These are phyloP conservation scores for Drosophila bipectinata DNA, from an alignment of 1,140 invertebrate species.

Conservation along the genomic window DNA sequence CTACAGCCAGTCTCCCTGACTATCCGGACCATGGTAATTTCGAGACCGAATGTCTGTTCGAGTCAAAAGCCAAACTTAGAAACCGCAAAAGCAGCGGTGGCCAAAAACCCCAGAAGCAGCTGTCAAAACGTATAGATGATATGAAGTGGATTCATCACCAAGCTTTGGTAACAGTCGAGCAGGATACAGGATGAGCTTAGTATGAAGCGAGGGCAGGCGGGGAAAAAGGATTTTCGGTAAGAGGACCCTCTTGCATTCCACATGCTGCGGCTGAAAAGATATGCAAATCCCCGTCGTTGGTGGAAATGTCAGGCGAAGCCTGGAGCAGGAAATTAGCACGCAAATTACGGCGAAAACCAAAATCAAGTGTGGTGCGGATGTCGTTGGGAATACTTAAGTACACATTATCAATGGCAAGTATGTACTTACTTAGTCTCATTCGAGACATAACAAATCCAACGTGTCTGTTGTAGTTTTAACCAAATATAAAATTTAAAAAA, in stretches of 20 bases:
- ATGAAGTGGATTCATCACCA: slow-evolving; percentile 36
- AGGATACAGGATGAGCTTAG: not conserved
- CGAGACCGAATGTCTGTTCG: slow-evolving; percentile 35
- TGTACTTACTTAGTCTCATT: slow-evolving; percentile 52
- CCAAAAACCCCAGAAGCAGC: slow-evolving; percentile 27
- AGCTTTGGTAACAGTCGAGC: slow-evolving; percentile 14
- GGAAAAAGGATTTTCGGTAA: not conserved
- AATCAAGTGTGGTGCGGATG: slow-evolving; percentile 7
- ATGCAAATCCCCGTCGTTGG: slow-evolving; percentile 58
- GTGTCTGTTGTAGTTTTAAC: not conserved
- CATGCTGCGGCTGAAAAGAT: slow-evolving; percentile 54
- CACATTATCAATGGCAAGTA: slow-evolving; percentile 18
- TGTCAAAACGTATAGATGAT: slow-evolving; percentile 48
- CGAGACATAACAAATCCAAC: not conserved
- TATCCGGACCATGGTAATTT: slow-evolving; percentile 19
- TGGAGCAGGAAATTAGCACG: slow-evolving; percentile 69
- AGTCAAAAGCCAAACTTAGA: slow-evolving; percentile 46
- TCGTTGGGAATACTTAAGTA: not conserved
- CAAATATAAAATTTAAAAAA: not conserved
- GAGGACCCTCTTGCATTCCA: slow-evolving; percentile 33
- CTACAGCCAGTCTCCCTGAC: not conserved
- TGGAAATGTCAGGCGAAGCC: slow-evolving; percentile 55
- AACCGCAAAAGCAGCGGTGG: slow-evolving; percentile 34
- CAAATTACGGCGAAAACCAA: slow-evolving; percentile 58
- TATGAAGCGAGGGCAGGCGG: not conserved